Evolutionary conservation across 2,113 vertebrate species (phyloP).

Genomic region (Vanacampus margaritifer): DNA sequence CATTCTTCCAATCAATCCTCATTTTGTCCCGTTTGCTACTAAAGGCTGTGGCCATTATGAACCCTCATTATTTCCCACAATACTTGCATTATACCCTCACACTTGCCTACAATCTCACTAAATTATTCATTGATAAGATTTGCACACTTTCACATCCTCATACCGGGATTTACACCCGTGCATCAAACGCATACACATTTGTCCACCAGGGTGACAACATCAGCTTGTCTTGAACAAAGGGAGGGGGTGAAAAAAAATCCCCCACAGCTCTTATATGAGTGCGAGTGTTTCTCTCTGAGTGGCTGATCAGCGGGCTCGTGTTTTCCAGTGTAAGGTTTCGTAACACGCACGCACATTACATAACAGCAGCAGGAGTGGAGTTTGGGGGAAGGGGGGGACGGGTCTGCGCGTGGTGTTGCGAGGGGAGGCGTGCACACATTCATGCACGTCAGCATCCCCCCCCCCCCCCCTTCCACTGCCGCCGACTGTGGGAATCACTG

Average conservation of each 20-base stretch:
- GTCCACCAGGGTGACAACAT: conserved; percentile 7
- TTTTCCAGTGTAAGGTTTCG: conserved; percentile 69
- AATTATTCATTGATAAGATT: conserved; percentile 39
- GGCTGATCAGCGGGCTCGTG: conserved; percentile 50
- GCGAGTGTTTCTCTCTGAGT: conserved; percentile 17
- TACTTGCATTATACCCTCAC: conserved; percentile 14
- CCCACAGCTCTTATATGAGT: conserved; percentile 22
- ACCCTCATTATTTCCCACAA: conserved; percentile 6
- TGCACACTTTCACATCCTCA: conserved; percentile 11
- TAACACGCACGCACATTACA: conserved; percentile 65
- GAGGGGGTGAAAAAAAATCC: conserved; percentile 19
- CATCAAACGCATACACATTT: background rate
- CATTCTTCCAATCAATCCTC: background rate
- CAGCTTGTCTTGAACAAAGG: conserved; percentile 21
- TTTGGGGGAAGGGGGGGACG: conserved; percentile 20
- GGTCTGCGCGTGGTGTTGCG: conserved; percentile 17
- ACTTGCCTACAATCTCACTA: conserved; percentile 22
- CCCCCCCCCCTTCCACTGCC: conserved; percentile 5
- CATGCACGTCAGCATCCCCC: conserved; percentile 49
- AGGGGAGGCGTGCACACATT: conserved; percentile 27
- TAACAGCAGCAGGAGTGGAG: conserved; percentile 56
- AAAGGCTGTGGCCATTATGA: background rate
- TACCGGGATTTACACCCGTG: conserved; percentile 14
- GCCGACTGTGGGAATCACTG: conserved; percentile 42
- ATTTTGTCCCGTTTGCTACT: background rate